These are phyloP conservation scores for Atherix ibis DNA, from an alignment of 2,888 invertebrate genomes.

Conservation along the genomic window DNA sequence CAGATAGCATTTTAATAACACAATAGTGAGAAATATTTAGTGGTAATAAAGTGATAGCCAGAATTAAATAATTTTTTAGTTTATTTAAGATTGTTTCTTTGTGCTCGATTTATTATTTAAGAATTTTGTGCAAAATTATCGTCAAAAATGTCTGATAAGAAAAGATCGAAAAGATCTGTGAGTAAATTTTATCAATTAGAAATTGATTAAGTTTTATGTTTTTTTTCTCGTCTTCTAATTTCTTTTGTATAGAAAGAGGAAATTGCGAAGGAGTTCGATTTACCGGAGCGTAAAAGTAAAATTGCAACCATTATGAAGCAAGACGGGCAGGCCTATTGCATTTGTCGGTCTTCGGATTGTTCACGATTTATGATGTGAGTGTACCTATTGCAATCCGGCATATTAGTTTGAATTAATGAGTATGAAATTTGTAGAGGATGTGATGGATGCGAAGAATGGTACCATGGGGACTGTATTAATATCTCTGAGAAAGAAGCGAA, in stretches of 20 bases:
- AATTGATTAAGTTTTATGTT: too few species aligned
- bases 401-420: neutral
- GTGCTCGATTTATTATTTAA: too few species aligned
- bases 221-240: too few species aligned
- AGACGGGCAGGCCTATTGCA: conserved; percentile 86
- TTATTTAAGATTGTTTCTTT: too few species aligned
- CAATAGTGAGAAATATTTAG: too few species aligned
- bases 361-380: conserved; percentile 91
- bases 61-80: too few species aligned
- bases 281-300: conserved; percentile 81
- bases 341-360: conserved; percentile 86
- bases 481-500: conserved; percentile 88
- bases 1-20: too few species aligned
- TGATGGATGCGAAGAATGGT: conserved; percentile 97
- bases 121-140: too few species aligned
- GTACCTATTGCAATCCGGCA: neutral
- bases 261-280: conserved; percentile 74
- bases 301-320: conserved; percentile 75
- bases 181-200: too few species aligned
- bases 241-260: conserved; percentile 76
- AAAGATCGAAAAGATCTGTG: too few species aligned
- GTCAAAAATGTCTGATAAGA: too few species aligned
- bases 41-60: too few species aligned
- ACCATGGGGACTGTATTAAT: conserved; percentile 93
- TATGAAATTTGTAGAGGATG: conserved; percentile 64